Evolutionary conservation across 2,797 vertebrate species (phyloP), one percentile per base, ranked within the genome.

Genomic region (Coranthus polyacanthus): DNA sequence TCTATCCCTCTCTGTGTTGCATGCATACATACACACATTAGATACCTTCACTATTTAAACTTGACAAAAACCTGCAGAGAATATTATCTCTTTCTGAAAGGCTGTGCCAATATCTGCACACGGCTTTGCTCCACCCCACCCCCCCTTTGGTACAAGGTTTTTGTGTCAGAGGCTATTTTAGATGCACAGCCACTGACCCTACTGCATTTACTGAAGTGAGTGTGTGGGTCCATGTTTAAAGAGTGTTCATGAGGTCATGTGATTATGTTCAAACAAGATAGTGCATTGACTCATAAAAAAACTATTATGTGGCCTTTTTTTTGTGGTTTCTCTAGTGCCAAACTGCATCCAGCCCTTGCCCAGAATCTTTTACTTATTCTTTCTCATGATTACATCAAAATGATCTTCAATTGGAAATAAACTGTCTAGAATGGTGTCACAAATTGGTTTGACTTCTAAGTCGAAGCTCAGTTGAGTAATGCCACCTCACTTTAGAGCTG

Each of bases 151-250:
- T 84, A 85, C 84, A 88, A 94, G 94, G 92, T 95, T 90, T 92
- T 94, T 92, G 91, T 94, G 92, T 92, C 87, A 44, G 52, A 79
- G 94, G 94, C 94, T 96, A 94, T 97, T 97, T 97, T 95, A 91
- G 93, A 93, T 86, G 80, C 85, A 58, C 84, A 87, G 93, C 92
- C 91, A 90, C 75, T 83, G 89, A 93, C 90, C 91, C 78, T 2
- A 9, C 87, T 93, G 89, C 92, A 92, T 94, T 94, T 94, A 89
- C 83, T 65, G 54, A 79, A 84, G 69, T 76, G 68, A 67, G 64
- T 43, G 69, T 57, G 61, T 58, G 41, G 29, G 59, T 56, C 37
- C 43, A 69, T 46, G 38, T 64, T 63, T 67, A 59, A 80, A 61
- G 68, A 42, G 57, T 79, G 79, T 84, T 80, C 46, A 44, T 42